Base-by-base conservation (phyloP, 2,113 vertebrate genomes). In the Nesoenas mayeri region DNA sequence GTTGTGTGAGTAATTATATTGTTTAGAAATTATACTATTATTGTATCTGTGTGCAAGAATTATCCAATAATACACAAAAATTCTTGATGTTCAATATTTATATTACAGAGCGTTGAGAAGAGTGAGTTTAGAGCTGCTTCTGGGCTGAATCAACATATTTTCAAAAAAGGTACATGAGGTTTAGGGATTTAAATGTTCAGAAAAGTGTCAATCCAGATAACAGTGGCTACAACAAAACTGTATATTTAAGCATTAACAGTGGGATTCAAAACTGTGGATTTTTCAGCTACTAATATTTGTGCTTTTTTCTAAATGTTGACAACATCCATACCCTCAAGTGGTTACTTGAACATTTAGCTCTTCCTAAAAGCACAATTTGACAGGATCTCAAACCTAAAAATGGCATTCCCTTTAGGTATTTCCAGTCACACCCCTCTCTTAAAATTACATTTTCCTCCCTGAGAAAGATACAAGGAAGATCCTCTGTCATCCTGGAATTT, bases 401-500 rank as follows among this genome's bases (percentile, higher is more conserved):
- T 17, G 28, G 1, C 53, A 65, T 81, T 91, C 57, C 29, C 32
- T 84, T 60, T 72, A 91, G 53, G 70, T 79, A 67, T 88, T 86
- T 91, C 21, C 40, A 80, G 82, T 60, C 82, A 90, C 92, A 79
- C 77, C 56, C 56, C 7, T 47, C 22, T 91, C 79, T 81, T 83
- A 79, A 90, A 88, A 91, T 93, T 71, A 84, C 38, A 26, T 74
- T 94, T 94, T 84, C 44, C 5, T 72, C 66, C 10, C 6, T 92
- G 57, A 84, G 57, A 87, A 91, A 64, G n/a, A 79, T 81, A 90
- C 31, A 50, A 60, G 77, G 79, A 79, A 91, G 85, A 88, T 56
- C 75, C 75, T 67, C 42, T 8, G 6, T 78, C 95, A 61, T 64
- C 53, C 48, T 94, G 90, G 93, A 88, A 95, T 96, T 91, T 87